Conservation (phyloP, 1,140 invertebrate genomes). For the Pseudobourletiella spinata region DNA sequence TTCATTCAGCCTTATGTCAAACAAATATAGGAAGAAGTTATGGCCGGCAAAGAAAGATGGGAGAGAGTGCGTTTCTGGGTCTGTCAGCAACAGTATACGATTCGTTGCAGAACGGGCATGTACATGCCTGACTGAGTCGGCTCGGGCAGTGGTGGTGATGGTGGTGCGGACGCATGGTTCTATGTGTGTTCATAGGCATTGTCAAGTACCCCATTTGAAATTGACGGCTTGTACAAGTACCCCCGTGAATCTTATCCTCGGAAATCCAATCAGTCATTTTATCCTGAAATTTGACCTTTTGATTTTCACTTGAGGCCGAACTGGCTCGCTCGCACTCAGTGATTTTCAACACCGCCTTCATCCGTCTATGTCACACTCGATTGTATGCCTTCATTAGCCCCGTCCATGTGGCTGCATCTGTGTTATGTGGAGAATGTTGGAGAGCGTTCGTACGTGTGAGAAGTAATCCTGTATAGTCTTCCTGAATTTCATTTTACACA, state of each 20-base stretch:
- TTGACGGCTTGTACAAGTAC: slow-evolving; percentile 23
- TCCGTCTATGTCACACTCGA: slow-evolving; percentile 4
- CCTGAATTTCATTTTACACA: no score
- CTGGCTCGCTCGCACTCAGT: background rate
- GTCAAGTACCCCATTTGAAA: slow-evolving; percentile 12
- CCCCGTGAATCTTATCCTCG: background rate
- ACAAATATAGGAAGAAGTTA: background rate
- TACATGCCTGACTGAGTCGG: no score
- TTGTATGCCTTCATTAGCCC: no score
- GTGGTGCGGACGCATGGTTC: no score
- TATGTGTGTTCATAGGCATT: no score
- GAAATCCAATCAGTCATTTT: slow-evolving; percentile 10
- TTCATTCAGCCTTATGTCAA: slow-evolving; percentile 17
- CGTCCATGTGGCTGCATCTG: no score
- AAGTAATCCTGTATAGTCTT: no score
- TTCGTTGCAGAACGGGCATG: no score
- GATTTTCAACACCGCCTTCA: slow-evolving; percentile 5
- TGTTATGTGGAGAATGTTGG: no score
- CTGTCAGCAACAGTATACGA: no score
- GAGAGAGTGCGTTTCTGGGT: background rate
- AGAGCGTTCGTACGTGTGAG: no score
- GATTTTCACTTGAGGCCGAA: background rate
- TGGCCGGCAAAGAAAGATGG: background rate
- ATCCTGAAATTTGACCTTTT: slow-evolving; percentile 8
- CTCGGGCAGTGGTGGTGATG: no score